Evolutionary conservation across 1,140 invertebrate species (phyloP), one percentile per base, ranked within the genome.

Genomic region (Globodera rostochiensis): DNA sequence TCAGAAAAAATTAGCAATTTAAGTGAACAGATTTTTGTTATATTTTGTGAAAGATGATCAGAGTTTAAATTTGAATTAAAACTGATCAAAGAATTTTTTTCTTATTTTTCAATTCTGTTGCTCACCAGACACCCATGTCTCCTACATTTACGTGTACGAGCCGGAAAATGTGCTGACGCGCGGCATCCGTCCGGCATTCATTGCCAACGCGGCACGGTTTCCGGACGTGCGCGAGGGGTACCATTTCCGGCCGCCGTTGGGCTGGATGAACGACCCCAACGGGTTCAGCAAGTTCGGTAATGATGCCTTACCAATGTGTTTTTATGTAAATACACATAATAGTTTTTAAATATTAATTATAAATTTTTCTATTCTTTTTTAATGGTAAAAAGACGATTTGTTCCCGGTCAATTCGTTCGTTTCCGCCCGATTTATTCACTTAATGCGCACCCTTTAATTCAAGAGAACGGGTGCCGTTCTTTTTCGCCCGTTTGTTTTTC

Each of bases 231-330:
- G 45, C 13, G 80, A 81, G 49, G 64, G 74, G n/a, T 81, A 81
- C 70, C 80, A 81, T 69, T 81, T 81, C 53, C 74, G 80, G 6
- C 80, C 80, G 70, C 80, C 80, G 49, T 45, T 79, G 53, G 80
- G 80, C 0, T 81, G 80, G 80, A 81, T 81, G 80, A 81, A 81
- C 69, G 80, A 81, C 64, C 80, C 80, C n/a, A 81, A 81, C 79
- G 80, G 80, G 36, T 80, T 78, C 60, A 78, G 74, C 49, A 75
- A 75, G 53, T 75, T 57, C 53, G 25, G 76, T 78, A 78, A 70
- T 25, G 46, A 19, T 13, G 6, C n/a, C 36, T 3, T 0, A 49
- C 15, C 19, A 15, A 45, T 60, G 6, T 36, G 6, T 69, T 57
- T 57, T 47, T 25, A 9, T 36, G 36, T 36, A 36, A 36, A 36